Conservation (phyloP, 1,140 invertebrate genomes). For the Carposina sasakii region DNA sequence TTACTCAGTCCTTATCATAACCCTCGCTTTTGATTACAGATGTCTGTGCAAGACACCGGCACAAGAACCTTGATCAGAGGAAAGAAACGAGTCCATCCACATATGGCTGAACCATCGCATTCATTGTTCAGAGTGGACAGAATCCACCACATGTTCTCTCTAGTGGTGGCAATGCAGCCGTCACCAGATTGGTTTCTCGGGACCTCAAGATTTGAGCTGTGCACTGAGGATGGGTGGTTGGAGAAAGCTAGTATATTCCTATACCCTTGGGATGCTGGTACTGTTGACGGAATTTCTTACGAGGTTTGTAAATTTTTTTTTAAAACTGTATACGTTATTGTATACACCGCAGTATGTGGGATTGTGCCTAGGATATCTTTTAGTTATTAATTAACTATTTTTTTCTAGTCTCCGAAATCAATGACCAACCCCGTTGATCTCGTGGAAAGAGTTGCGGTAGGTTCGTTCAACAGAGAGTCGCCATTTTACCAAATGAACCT, state of each 20-base stretch:
- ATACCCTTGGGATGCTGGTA: constrained; percentile 61
- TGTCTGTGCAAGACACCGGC: constrained; percentile 31
- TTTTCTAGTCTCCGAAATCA: constrained; percentile 42
- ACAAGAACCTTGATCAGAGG: constrained; percentile 54
- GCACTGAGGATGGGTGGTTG: constrained; percentile 43
- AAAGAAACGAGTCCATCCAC: constrained; percentile 43
- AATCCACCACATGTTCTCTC: constrained; percentile 50
- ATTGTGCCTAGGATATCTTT: too few relatives aligned
- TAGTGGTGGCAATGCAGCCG: constrained; percentile 48
- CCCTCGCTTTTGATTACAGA: constrained; percentile 44
- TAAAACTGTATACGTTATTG: too few relatives aligned
- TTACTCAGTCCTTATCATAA: too few relatives aligned
- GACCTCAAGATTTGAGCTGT: constrained; percentile 48
- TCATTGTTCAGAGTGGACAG: constrained; percentile 51
- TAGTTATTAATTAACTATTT: constrained; percentile 3
- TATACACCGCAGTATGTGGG: too few relatives aligned
- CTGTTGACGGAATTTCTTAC: constrained; percentile 52
- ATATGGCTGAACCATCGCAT: constrained; percentile 49
- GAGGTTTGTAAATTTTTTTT: constrained; percentile 33
- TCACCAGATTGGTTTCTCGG: constrained; percentile 62
- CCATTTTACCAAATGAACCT: constrained; percentile 63
- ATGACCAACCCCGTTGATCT: constrained; percentile 36
- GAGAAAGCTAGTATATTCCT: constrained; percentile 37
- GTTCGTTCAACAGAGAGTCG: constrained; percentile 52
- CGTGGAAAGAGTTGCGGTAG: constrained; percentile 50